Base-by-base conservation (phyloP, 2,113 vertebrate species). In the Apodemus sylvaticus region DNA sequence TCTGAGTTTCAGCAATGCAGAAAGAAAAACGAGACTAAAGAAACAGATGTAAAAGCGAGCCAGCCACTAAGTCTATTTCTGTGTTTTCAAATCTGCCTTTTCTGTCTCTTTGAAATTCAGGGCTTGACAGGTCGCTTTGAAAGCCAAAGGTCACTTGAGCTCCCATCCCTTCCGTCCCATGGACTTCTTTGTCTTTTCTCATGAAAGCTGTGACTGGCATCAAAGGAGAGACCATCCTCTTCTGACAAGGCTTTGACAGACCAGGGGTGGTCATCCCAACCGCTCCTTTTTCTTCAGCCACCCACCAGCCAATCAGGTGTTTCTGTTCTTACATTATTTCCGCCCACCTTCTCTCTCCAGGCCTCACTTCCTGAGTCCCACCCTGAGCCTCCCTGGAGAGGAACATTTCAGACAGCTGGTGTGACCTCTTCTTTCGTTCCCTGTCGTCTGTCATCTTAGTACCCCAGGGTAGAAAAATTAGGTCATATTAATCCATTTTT, bases 31-130 rank as follows among this genome's bases (percentile, higher is more conserved):
- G 13, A 62, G 53, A 51, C 11, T 34, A 82, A 90, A 89, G 66
- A 93, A 11, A 89, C 1, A 68, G 70, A 81, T 89, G 86, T 22
- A 70, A 90, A 90, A 0, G 1, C n/a, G 19, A 82, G 58, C 0
- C 51, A 13, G 51, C 5, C 85, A 95, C 0, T 73, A 66, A 60
- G 95, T 94, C 71, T 95, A 95, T 97, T 95, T 96, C 96, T 96
- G 36, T 95, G 48, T 71, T 97, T 97, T 73, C 90, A 62, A 34
- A 58, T 86, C 55, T 89, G 94, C 70, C 70, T 77, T 91, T 95
- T 39, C 62, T 71, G 58, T 87, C n/a, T 76, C 81, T 96, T 53
- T 95, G 55, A 97, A 81, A 92, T 53, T 62, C 22, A 74, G 1
- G 0, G 92, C 81, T 94, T 86, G 78, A 58, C 20, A 87, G 22